phyloP scores from a whole-genome alignment of 1,140 invertebrate genomes.

The Medauroidea extradentata region DNA sequence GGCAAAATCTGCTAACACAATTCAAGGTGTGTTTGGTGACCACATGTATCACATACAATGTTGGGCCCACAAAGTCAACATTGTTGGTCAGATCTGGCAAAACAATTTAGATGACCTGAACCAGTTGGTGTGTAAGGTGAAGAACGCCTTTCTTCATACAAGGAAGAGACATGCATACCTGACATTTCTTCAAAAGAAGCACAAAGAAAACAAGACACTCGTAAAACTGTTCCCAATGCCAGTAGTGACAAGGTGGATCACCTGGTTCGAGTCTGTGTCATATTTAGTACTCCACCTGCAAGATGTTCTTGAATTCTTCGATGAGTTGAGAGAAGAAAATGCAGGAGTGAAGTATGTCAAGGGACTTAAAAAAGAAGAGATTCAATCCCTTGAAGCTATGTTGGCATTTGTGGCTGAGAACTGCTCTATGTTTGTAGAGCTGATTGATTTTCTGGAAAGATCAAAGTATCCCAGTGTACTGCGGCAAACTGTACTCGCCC shows the following conservation, averaged over 20 bases:
- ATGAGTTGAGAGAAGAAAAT: not conserved
- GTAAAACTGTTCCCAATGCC: constrained; percentile 1
- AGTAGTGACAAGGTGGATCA: not conserved
- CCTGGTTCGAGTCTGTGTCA: not conserved
- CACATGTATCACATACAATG: not conserved
- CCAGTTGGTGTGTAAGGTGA: not conserved
- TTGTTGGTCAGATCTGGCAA: not conserved
- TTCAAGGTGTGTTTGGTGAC: not conserved
- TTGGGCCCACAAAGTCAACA: not conserved
- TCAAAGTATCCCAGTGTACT: no score
- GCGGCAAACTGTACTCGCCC: no score
- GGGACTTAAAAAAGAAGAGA: no score
- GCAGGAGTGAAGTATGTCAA: not conserved
- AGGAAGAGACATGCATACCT: not conserved
- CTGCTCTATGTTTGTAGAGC: no score
- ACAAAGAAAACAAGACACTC: not conserved
- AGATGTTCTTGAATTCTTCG: not conserved
- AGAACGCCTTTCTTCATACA: not conserved
- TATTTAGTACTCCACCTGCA: not conserved
- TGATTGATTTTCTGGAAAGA: no score
- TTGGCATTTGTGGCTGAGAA: no score
- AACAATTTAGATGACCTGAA: not conserved
- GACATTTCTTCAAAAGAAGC: not conserved
- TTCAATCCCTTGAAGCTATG: no score
- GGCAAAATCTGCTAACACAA: not conserved